phyloP scores from a whole-genome alignment of 2,888 invertebrate genomes.

The Ceriagrion tenellum region DNA sequence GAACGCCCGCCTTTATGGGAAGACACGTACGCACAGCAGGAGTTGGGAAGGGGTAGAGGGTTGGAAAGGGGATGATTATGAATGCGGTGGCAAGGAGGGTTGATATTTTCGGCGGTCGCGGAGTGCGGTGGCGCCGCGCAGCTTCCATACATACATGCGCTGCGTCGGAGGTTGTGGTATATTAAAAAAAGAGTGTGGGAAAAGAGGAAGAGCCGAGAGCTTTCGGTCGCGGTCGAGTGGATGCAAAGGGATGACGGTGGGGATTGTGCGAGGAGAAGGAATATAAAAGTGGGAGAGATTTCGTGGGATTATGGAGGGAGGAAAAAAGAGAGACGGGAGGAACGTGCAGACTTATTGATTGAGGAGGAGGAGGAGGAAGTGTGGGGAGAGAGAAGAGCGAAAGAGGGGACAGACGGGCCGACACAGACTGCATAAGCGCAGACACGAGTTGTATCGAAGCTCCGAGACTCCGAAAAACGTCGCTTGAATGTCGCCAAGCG shows the following conservation, averaged over 20 bases:
- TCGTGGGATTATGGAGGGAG: neutral
- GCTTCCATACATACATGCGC: no score
- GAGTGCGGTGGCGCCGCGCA: neutral
- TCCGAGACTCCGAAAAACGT: neutral
- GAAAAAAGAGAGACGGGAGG: neutral
- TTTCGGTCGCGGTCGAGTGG: neutral
- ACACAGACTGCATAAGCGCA: neutral
- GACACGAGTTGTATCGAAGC: neutral
- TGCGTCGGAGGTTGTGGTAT: neutral
- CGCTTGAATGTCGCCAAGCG: neutral
- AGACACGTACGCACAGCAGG: neutral
- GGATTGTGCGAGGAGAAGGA: neutral
- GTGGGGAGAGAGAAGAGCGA: neutral
- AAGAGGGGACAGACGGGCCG: neutral
- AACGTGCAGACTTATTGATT: neutral
- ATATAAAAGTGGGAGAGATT: neutral
- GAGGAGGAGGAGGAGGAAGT: neutral
- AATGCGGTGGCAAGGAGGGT: neutral
- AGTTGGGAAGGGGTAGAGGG: neutral
- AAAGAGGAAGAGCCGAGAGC: neutral
- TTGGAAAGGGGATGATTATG: neutral
- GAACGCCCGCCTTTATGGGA: neutral
- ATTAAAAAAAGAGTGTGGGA: neutral
- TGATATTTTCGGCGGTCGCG: neutral
- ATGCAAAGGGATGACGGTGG: neutral